Conservation (phyloP, 2,888 invertebrate genomes). For the Xanthorhoe designata region DNA sequence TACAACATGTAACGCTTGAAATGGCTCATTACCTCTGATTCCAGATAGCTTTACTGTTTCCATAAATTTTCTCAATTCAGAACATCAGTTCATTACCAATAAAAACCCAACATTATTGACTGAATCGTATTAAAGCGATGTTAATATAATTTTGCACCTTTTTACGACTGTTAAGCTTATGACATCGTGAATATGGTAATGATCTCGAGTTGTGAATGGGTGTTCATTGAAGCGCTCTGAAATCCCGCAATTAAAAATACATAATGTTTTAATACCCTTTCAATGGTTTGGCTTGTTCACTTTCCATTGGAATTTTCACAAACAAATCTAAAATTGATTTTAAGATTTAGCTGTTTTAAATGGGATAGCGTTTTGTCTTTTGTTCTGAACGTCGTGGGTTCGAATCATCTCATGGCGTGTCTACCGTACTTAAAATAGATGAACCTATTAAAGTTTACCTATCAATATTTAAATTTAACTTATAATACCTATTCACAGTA, state of each 20-base stretch:
- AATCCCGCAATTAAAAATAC: conserved; percentile 25
- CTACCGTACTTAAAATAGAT: too few relatives aligned
- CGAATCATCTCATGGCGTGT: too few relatives aligned
- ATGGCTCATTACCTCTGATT: conserved; percentile 57
- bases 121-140: conserved; percentile 65
- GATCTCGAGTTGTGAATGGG: conserved; percentile 23
- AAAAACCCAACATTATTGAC: conserved; percentile 63
- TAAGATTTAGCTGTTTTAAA: neutral
- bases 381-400: neutral
- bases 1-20: conserved; percentile 42
- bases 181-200: conserved; percentile 40
- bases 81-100: conserved; percentile 69
- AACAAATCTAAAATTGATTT: conserved; percentile 4
- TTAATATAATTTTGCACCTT: conserved; percentile 72
- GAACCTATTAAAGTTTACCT: too few relatives aligned
- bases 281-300: conserved; percentile 14
- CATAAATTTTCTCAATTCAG: conserved; percentile 61
- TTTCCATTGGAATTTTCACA: conserved; percentile 1
- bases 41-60: conserved; percentile 61
- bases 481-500: too few relatives aligned
- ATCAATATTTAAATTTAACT: too few relatives aligned
- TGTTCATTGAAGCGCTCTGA: conserved; percentile 27
- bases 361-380: neutral
- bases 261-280: conserved; percentile 16
- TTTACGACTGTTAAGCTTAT: conserved; percentile 54